phyloP scores from a whole-genome alignment of 2,888 invertebrate genomes.

The Celastrina argiolus region DNA sequence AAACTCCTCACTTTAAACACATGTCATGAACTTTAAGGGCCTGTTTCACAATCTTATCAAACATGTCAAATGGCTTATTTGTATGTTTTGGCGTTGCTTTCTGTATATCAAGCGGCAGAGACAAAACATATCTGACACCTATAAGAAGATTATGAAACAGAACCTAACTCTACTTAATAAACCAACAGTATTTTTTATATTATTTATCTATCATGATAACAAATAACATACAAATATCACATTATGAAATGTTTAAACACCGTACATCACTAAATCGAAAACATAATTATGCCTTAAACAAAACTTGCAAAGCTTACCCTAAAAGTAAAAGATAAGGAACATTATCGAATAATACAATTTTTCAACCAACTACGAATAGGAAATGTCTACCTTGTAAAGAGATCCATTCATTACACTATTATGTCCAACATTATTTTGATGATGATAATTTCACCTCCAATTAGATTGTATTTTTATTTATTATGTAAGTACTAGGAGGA shows the following conservation, averaged over 20 bases:
- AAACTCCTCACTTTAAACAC: constrained; percentile 30
- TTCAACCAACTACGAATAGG: constrained; percentile 9
- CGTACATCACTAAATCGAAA: constrained; percentile 55
- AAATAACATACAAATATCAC: constrained; percentile 77
- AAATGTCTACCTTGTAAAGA: constrained; percentile 2
- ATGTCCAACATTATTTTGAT: background rate
- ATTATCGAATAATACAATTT: constrained; percentile 31
- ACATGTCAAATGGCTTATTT: no score
- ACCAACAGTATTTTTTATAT: constrained; percentile 51
- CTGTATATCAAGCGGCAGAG: no score
- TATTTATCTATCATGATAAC: constrained; percentile 65
- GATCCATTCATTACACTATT: background rate
- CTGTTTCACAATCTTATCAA: no score
- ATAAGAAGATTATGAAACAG: no score
- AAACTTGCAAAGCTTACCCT: constrained; percentile 44
- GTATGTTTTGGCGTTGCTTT: no score
- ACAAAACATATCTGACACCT: no score
- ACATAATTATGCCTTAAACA: constrained; percentile 43
- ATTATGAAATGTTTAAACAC: constrained; percentile 68
- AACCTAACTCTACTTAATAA: constrained; percentile 49
- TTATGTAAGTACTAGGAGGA: no score
- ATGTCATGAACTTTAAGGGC: constrained; percentile 58
- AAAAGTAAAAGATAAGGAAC: constrained; percentile 46
- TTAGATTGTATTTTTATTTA: no score
- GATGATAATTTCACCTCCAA: no score